These are phyloP conservation scores for Melieria picta DNA, from an alignment of 2,888 invertebrate species.

Conservation along the genomic window DNA sequence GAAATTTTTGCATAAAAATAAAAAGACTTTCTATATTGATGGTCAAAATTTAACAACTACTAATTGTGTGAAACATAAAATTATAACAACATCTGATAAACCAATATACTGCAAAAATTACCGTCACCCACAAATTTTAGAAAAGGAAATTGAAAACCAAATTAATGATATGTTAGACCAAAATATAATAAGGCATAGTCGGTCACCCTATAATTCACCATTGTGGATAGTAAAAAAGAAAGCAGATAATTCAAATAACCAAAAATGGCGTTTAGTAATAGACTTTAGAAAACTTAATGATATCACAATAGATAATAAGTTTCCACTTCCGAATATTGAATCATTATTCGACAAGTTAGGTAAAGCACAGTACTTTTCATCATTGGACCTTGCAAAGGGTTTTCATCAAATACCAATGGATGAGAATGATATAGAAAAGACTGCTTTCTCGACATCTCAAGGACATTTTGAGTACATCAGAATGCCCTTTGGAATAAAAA, in stretches of 20 bases:
- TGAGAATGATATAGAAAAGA: not conserved
- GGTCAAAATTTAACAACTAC: conserved; percentile 22
- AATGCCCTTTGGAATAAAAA: conserved; percentile 10
- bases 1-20: not conserved
- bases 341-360: no score
- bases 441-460: not conserved
- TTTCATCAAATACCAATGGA: not conserved
- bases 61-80: conserved; percentile 29
- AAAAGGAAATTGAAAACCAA: conserved; percentile 17
- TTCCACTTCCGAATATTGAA: not conserved
- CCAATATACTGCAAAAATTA: conserved; percentile 36
- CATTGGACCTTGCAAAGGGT: not conserved
- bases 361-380: no score
- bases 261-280: conserved; percentile 34
- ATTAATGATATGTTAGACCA: conserved; percentile 29
- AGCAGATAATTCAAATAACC: conserved; percentile 24
- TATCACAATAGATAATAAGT: conserved; percentile 1
- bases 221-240: conserved; percentile 27
- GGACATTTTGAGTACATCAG: conserved; percentile 19
- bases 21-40: conserved; percentile 23
- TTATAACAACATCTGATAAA: conserved; percentile 30
- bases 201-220: no score
- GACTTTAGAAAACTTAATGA: conserved; percentile 25
- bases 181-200: conserved; percentile 29
- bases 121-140: conserved; percentile 29